phyloP scores from a whole-genome alignment of 2,113 vertebrate genomes.

The Nettapus auritus region DNA sequence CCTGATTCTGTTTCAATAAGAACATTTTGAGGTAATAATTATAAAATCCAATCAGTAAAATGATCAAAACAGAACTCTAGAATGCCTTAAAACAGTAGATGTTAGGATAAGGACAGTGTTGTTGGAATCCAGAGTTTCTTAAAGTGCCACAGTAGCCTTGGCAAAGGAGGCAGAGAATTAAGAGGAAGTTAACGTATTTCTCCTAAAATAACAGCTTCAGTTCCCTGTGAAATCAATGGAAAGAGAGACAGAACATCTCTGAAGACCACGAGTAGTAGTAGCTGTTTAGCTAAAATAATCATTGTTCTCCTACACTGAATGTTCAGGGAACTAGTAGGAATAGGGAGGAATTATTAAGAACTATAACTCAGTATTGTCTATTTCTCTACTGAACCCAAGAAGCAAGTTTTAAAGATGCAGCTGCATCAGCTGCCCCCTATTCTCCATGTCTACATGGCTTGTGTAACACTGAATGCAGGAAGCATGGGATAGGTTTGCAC shows the following conservation, averaged over 20 bases:
- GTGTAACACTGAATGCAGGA: neutral
- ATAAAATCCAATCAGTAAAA: neutral
- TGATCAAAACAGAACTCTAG: neutral
- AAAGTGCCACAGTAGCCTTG: neutral
- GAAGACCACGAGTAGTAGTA: neutral
- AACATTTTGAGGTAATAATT: neutral
- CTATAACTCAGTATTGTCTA: neutral
- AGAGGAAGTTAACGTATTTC: neutral
- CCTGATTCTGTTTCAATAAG: neutral
- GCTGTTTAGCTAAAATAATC: neutral
- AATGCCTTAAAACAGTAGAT: accelerated
- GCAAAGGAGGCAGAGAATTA: neutral
- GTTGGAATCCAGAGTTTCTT: neutral
- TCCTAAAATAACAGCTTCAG: neutral
- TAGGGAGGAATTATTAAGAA: neutral
- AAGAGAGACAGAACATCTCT: neutral
- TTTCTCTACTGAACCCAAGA: neutral
- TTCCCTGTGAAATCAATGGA: neutral
- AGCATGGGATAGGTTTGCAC: neutral
- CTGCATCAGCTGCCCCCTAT: neutral
- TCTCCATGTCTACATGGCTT: neutral
- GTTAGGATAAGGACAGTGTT: neutral
- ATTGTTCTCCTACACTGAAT: neutral
- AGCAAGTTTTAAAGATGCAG: neutral
- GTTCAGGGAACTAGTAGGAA: neutral